Evolutionary conservation across 2,888 invertebrate genomes (phyloP).

Genomic region (Cartodere bifasciata): DNA sequence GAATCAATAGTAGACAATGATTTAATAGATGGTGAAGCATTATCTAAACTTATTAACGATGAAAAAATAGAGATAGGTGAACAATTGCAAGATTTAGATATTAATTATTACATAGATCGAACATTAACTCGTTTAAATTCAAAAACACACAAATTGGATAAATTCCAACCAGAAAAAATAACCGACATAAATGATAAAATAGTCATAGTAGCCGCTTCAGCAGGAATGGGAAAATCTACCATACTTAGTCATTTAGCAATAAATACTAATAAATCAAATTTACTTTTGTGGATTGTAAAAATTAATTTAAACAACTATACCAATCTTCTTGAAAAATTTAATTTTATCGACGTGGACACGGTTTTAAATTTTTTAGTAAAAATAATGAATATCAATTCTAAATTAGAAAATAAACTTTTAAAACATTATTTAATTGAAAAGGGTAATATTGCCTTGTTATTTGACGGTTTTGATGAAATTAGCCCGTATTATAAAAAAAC

Average conservation of each 20-base stretch:
- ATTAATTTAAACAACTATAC: not conserved
- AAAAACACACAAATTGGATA: not conserved
- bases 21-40: not conserved
- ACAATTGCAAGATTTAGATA: not conserved
- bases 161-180: not conserved
- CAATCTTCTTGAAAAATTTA: not conserved
- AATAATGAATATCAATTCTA: too few relatives aligned
- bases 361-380: too few relatives aligned
- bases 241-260: not conserved
- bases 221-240: not conserved
- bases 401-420: not conserved
- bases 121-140: not conserved
- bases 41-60: not conserved
- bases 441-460: not conserved
- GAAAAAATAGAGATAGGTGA: not conserved
- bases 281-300: not conserved
- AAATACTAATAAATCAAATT: not conserved
- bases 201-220: not conserved
- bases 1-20: not conserved
- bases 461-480: conserved; percentile 1
- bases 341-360: too few relatives aligned
- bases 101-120: conserved; percentile 1
- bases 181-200: not conserved
- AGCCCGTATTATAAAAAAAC: not conserved
- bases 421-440: not conserved